A percentile compares a stretch with the other conserved stretches of the same genome.
phyloP scores from a whole-genome alignment of 2,888 invertebrate genomes.

The Eristalis arbustorum region DNA sequence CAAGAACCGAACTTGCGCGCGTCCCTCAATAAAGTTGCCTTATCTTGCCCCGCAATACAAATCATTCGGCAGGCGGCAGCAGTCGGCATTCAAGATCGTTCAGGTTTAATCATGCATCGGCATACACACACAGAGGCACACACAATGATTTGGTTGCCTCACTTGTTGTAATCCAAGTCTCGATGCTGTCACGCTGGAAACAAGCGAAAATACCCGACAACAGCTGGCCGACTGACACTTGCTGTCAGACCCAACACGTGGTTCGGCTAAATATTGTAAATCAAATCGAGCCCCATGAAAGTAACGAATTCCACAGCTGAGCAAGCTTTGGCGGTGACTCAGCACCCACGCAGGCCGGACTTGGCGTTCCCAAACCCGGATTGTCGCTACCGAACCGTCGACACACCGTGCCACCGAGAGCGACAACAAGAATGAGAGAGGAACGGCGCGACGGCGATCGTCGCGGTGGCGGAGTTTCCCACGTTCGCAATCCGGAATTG shows the following conservation, averaged over 20 bases:
- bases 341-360: conserved; percentile 67
- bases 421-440: neutral
- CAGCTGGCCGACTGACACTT: conserved; percentile 66
- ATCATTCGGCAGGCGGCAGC: neutral
- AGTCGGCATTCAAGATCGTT: conserved; percentile 42
- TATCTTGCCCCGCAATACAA: conserved; percentile 3
- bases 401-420: conserved; percentile 2
- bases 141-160: conserved; percentile 26
- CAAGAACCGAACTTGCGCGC: conserved; percentile 19
- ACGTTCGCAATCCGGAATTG: conserved; percentile 60
- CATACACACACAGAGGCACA: neutral
- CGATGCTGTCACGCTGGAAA: conserved; percentile 33
- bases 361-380: conserved; percentile 55
- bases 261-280: conserved; percentile 54
- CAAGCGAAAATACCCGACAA: conserved; percentile 26
- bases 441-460: neutral
- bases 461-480: conserved; percentile 54
- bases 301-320: conserved; percentile 64
- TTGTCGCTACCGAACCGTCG: conserved; percentile 32
- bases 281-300: conserved; percentile 56
- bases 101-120: conserved; percentile 61
- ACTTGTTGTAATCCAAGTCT: conserved; percentile 30
- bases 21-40: conserved; percentile 18
- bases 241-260: conserved; percentile 65
- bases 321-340: conserved; percentile 55